Percentiles rank a stretch among this genome's conserved stretches.
Conservation (phyloP, 2,888 invertebrate species). For the Anthophora plumipes region DNA sequence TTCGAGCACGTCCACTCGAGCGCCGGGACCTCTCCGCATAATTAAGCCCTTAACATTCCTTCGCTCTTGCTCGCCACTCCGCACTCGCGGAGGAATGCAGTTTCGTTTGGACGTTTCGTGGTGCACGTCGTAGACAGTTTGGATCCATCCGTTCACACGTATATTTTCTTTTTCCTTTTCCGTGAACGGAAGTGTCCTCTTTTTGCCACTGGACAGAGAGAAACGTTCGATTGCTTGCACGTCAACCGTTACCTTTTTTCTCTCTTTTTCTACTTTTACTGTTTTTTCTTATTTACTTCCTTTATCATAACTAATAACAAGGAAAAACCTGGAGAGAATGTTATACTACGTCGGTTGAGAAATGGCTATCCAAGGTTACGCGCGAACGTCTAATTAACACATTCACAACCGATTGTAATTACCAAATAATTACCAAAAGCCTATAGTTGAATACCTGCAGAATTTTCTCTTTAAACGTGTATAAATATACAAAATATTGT, state of each 20-base stretch:
- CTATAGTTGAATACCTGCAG: too few species aligned
- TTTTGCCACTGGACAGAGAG: not conserved
- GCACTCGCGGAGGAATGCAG: constrained; percentile 63
- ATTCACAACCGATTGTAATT: too few species aligned
- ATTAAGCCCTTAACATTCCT: constrained; percentile 74
- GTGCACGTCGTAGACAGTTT: constrained; percentile 34
- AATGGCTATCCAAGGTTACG: too few species aligned
- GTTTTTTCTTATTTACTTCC: not conserved
- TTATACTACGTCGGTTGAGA: too few species aligned
- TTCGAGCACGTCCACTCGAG: constrained; percentile 59
- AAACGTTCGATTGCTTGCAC: constrained; percentile 25
- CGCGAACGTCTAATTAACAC: too few species aligned
- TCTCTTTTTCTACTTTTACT: not conserved
- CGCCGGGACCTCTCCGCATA: constrained; percentile 67
- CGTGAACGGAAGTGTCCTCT: not conserved
- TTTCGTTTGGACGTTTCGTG: constrained; percentile 59
- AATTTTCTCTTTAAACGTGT: too few species aligned
- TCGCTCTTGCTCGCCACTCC: constrained; percentile 46
- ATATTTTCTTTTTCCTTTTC: constrained; percentile 2
- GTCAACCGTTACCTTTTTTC: not conserved
- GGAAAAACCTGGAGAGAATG: too few species aligned
- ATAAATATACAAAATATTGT: too few species aligned
- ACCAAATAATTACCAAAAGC: too few species aligned
- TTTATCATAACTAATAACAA: too few species aligned
- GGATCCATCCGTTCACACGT: constrained; percentile 21